Evolutionary conservation across 2,888 invertebrate genomes (phyloP).

Genomic region (Campopleginae sp.): DNA sequence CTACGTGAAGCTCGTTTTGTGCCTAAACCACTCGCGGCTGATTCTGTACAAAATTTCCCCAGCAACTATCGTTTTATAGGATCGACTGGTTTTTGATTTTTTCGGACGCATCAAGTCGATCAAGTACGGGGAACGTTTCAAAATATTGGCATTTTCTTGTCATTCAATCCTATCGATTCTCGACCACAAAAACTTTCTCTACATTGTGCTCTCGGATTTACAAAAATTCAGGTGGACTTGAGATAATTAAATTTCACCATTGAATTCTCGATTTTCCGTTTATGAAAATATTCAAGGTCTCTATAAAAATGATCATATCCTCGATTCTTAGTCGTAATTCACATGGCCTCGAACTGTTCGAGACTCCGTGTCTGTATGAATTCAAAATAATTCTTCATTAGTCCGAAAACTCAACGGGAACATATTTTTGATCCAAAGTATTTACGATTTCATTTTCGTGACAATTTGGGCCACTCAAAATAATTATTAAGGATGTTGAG

Average conservation of each 20-base stretch:
- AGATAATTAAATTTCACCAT: background rate
- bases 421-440: background rate
- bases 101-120: background rate
- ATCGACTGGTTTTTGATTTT: background rate
- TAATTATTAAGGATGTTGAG: background rate
- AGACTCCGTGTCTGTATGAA: background rate
- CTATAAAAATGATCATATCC: background rate
- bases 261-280: background rate
- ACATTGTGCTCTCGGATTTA: background rate
- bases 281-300: background rate
- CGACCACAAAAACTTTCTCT: background rate
- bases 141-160: background rate
- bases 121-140: background rate
- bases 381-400: background rate
- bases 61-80: conserved; percentile 11
- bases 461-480: background rate
- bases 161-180: background rate
- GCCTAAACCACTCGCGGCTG: conserved; percentile 46
- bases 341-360: background rate
- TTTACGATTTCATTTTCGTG: background rate
- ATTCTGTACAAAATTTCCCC: conserved; percentile 62
- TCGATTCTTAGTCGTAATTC: background rate
- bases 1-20: conserved; percentile 56
- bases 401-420: background rate
- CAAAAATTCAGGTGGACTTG: background rate